phyloP scores from a whole-genome alignment of 1,140 invertebrate species.

The Ruditapes philippinarum region DNA sequence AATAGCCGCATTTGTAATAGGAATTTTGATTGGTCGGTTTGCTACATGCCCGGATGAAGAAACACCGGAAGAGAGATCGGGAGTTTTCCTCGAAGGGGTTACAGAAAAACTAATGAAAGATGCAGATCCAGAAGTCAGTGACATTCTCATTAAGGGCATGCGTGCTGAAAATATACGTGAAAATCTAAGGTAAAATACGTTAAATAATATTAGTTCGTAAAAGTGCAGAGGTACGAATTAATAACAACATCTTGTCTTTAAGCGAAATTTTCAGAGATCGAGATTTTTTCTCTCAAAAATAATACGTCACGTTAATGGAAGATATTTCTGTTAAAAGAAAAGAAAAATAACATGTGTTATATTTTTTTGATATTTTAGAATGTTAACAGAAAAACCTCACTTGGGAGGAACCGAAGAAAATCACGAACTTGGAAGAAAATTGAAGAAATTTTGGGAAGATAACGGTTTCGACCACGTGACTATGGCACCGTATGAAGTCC shows the following conservation, averaged over 20 bases:
- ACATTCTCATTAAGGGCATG: slow-evolving; percentile 64
- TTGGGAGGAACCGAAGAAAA: slow-evolving; percentile 81
- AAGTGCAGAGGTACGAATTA: too few species aligned
- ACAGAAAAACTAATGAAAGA: slow-evolving; percentile 45
- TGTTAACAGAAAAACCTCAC: slow-evolving; percentile 80
- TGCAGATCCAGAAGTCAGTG: slow-evolving; percentile 53
- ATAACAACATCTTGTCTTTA: too few species aligned
- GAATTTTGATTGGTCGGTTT: slow-evolving; percentile 45
- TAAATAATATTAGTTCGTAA: too few species aligned
- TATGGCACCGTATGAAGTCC: slow-evolving; percentile 81
- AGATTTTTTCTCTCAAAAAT: too few species aligned
- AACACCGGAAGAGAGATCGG: background rate
- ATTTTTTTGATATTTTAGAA: slow-evolving; percentile 18
- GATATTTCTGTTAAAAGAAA: too few species aligned
- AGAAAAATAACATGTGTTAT: too few species aligned
- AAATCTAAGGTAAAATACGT: slow-evolving; percentile 77
- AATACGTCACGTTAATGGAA: too few species aligned
- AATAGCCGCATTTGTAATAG: slow-evolving; percentile 39
- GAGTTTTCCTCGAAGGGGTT: background rate
- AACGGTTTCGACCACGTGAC: slow-evolving; percentile 78
- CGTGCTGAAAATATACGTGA: slow-evolving; percentile 71
- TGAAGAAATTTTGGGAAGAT: slow-evolving; percentile 78
- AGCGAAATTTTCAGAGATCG: too few species aligned
- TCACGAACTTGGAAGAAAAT: slow-evolving; percentile 74
- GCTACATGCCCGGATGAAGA: slow-evolving; percentile 31